These are phyloP conservation scores for Xiphophorus birchmanni DNA, from an alignment of 2,797 vertebrate genomes.

Conservation along the genomic window DNA sequence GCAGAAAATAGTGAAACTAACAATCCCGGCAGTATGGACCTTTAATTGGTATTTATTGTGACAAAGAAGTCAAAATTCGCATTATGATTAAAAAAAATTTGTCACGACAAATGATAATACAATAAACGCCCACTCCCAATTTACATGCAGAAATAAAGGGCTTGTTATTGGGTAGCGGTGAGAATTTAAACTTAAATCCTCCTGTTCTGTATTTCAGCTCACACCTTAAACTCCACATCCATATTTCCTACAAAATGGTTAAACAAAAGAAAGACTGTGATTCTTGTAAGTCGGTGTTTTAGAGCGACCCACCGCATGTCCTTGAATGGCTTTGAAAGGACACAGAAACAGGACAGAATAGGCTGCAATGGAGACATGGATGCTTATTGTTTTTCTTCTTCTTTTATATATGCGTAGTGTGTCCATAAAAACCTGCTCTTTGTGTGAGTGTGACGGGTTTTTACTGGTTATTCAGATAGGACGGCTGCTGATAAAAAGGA, in stretches of 20 bases:
- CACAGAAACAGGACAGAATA: conserved; percentile 9
- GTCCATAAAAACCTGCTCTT: conserved; percentile 17
- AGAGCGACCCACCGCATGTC: conserved; percentile 21
- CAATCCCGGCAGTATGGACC: too few relatives aligned
- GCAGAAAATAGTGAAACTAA: too few relatives aligned
- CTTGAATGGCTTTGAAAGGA: conserved; percentile 45
- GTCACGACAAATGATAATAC: too few relatives aligned
- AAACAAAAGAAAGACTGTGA: neutral
- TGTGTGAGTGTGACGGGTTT: conserved; percentile 11
- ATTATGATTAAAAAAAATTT: too few relatives aligned
- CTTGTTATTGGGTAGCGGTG: neutral
- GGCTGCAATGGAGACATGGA: conserved; percentile 9
- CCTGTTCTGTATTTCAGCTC: neutral
- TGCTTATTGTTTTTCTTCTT: conserved; percentile 18
- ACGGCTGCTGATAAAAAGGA: conserved; percentile 37
- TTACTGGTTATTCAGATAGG: conserved; percentile 35
- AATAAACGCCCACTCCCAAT: neutral
- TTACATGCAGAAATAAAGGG: neutral
- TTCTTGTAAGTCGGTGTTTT: neutral
- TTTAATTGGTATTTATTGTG: too few relatives aligned
- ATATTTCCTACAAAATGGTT: neutral
- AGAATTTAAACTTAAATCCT: neutral
- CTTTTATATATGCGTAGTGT: conserved; percentile 10
- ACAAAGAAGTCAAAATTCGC: too few relatives aligned
- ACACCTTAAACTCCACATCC: neutral